A percentile compares a stretch with the other conserved stretches of the same genome.
Evolutionary conservation across 2,888 invertebrate species (phyloP).

Genomic region (Athetis lepigone): DNA sequence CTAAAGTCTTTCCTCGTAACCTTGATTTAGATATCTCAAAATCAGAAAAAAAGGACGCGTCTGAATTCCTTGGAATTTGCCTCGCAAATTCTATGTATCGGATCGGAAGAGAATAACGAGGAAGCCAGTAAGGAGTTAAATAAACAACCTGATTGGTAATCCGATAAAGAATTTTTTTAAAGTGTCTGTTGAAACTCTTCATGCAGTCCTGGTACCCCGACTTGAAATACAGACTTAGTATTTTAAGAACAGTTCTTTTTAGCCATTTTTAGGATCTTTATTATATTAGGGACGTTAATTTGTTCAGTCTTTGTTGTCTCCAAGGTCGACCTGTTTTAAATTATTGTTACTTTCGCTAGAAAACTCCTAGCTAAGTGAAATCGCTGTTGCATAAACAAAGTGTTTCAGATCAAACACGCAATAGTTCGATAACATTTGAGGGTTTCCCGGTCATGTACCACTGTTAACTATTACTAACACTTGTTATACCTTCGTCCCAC

Average conservation of each 20-base stretch:
- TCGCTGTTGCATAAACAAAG: constrained; percentile 9
- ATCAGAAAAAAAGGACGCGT: constrained; percentile 28
- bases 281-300: constrained; percentile 12
- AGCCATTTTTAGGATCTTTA: constrained; percentile 1
- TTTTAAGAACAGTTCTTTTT: constrained; percentile 4
- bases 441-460: constrained; percentile 33
- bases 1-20: constrained; percentile 26
- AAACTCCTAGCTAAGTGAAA: constrained; percentile 32
- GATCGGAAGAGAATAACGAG: constrained; percentile 6
- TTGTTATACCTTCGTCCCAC: constrained; percentile 1
- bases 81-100: constrained; percentile 28
- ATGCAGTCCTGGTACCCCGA: constrained; percentile 5
- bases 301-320: constrained; percentile 13
- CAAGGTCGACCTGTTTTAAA: constrained; percentile 6
- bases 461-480: constrained; percentile 21
- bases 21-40: constrained; percentile 37
- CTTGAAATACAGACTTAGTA: too few relatives aligned
- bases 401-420: constrained; percentile 27
- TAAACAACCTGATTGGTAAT: constrained; percentile 1
- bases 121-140: constrained; percentile 3
- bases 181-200: not conserved
- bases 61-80: constrained; percentile 20
- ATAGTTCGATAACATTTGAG: constrained; percentile 42
- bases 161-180: not conserved
- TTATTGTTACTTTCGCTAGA: constrained; percentile 18